phyloP scores from a whole-genome alignment of 1,140 invertebrate genomes.

The Stegodyphus mimosarum region DNA sequence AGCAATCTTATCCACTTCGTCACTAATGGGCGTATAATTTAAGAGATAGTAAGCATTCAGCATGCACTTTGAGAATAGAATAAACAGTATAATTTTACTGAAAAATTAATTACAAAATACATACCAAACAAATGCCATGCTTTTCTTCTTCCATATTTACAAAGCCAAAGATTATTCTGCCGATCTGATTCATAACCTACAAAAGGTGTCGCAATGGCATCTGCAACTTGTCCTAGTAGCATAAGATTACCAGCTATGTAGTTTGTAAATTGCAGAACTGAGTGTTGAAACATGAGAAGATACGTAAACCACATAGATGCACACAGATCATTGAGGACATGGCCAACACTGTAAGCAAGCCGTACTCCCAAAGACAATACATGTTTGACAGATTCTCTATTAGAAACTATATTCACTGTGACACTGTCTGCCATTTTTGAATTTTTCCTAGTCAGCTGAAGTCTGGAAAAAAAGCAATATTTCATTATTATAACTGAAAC shows the following conservation, averaged over 20 bases:
- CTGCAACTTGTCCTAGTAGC: slow-evolving; percentile 88
- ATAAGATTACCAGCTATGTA: slow-evolving; percentile 81
- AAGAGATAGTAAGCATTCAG: not conserved
- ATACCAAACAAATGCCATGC: slow-evolving; percentile 91
- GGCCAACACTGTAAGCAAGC: slow-evolving; percentile 80
- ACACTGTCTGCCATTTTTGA: slow-evolving; percentile 22
- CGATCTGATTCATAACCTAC: slow-evolving; percentile 88
- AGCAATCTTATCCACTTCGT: no score
- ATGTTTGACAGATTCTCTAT: slow-evolving; percentile 22
- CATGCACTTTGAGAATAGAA: not conserved
- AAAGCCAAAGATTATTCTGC: slow-evolving; percentile 73
- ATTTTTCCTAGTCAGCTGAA: not conserved
- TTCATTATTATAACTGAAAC: no score
- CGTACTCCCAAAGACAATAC: slow-evolving; percentile 59
- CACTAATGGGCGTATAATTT: not conserved
- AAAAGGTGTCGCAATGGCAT: slow-evolving; percentile 89
- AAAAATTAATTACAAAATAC: not conserved
- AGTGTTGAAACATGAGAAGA: slow-evolving; percentile 76
- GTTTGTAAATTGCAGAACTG: slow-evolving; percentile 75
- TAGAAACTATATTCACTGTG: not conserved
- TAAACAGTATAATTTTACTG: not conserved
- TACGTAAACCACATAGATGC: slow-evolving; percentile 98
- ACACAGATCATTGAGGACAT: slow-evolving; percentile 94
- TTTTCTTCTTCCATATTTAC: slow-evolving; percentile 85
- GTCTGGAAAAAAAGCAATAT: not conserved